Percentiles rank a stretch among this genome's conserved stretches.
Evolutionary conservation across 2,888 invertebrate species (phyloP).

Genomic region (Caenorhabditis sp.): DNA sequence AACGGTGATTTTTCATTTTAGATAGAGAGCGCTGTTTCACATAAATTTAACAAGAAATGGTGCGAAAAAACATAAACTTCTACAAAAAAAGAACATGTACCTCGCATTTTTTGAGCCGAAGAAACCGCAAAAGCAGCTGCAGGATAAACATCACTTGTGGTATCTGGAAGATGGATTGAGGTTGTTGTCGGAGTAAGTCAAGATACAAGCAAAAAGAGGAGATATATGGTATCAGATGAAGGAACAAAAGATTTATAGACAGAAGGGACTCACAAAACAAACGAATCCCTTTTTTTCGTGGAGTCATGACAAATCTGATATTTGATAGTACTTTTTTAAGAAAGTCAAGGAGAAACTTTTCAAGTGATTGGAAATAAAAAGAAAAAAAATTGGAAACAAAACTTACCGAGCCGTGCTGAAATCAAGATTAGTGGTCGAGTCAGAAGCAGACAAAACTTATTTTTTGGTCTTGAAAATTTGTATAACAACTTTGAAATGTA

Average conservation of each 20-base stretch:
- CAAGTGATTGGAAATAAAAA: background rate
- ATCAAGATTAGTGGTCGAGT: background rate
- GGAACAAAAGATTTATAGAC: constrained; percentile 42
- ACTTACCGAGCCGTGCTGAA: background rate
- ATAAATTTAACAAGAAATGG: background rate
- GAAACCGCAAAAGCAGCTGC: constrained; percentile 57
- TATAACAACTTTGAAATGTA: constrained; percentile 34
- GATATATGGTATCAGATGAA: constrained; percentile 38
- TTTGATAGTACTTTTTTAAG: background rate
- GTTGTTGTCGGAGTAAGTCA: background rate
- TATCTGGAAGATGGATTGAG: constrained; percentile 58
- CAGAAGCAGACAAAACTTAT: background rate
- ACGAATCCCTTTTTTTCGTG: background rate
- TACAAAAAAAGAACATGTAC: constrained; percentile 28
- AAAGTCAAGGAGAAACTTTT: background rate
- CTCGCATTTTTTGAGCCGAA: constrained; percentile 64
- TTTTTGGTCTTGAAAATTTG: background rate
- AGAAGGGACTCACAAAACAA: constrained; percentile 13
- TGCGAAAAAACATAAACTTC: constrained; percentile 13
- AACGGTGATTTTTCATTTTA: background rate
- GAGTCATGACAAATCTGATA: constrained; percentile 5
- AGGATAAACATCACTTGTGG: constrained; percentile 63
- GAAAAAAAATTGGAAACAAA: background rate
- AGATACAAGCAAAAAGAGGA: background rate
- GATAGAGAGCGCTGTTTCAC: background rate